Evolutionary conservation across 1,140 invertebrate species (phyloP).

Genomic region (Camponotus floridanus): DNA sequence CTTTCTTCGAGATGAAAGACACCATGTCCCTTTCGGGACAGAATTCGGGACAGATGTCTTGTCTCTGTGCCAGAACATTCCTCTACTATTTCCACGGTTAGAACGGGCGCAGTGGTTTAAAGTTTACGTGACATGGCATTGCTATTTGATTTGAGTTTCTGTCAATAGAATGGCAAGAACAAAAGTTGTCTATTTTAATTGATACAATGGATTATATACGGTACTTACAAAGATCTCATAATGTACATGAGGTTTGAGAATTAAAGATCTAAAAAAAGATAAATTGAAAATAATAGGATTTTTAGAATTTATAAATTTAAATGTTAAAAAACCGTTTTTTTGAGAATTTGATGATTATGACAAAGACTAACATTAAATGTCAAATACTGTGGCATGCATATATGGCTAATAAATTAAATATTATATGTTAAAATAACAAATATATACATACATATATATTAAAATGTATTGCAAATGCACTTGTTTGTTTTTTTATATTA

Average conservation of each 20-base stretch:
- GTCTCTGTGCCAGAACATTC: conserved; percentile 38
- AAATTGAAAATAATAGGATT: neutral
- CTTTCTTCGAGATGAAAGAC: conserved; percentile 38
- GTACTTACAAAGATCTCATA: neutral
- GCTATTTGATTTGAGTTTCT: conserved; percentile 31
- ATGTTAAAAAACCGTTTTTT: neutral
- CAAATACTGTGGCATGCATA: neutral
- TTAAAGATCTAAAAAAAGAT: neutral
- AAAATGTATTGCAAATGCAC: neutral
- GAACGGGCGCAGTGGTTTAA: conserved; percentile 13
- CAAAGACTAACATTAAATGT: neutral
- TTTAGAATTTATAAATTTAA: neutral
- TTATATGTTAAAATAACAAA: neutral
- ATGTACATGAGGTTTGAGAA: neutral
- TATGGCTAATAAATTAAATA: too few species aligned
- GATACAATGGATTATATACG: too few species aligned
- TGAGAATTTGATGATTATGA: neutral
- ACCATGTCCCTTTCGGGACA: conserved; percentile 42
- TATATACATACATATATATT: too few species aligned
- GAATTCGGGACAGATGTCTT: conserved; percentile 45
- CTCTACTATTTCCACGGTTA: conserved; percentile 5
- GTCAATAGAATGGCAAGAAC: neutral
- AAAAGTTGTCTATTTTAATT: neutral
- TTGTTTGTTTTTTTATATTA: neutral
- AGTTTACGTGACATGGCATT: conserved; percentile 17